Evolutionary conservation across 2,113 vertebrate genomes (phyloP).

Genomic region (Climacteris rufus): DNA sequence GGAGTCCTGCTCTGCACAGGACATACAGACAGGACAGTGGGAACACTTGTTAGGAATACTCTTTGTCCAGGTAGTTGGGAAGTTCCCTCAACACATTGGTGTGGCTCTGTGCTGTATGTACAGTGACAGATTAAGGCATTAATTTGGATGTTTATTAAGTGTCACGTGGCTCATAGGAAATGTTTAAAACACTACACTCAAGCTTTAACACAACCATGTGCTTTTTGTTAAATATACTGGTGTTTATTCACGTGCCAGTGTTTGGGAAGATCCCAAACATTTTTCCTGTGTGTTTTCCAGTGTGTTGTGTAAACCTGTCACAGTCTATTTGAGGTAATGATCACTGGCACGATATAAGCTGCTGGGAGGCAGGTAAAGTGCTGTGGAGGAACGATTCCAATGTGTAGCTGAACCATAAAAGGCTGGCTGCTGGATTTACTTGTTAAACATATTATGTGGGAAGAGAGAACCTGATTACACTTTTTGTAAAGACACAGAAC

Average conservation of each 20-base stretch:
- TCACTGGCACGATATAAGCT: not conserved
- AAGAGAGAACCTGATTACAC: not conserved
- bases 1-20: not conserved
- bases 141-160: not conserved
- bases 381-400: not conserved
- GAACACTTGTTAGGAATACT: not conserved
- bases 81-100: not conserved
- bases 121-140: not conserved
- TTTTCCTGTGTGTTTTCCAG: not conserved
- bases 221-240: not conserved
- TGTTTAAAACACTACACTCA: not conserved
- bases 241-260: not conserved
- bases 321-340: not conserved
- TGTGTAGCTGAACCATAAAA: not conserved
- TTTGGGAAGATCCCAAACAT: not conserved
- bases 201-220: not conserved
- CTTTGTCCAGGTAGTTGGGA: not conserved
- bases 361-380: not conserved
- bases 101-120: not conserved
- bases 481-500: not conserved
- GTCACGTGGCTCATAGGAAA: not conserved
- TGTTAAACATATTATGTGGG: not conserved
- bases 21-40: not conserved
- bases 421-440: not conserved
- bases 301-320: not conserved